Evolutionary conservation across 2,797 vertebrate genomes (phyloP).

Genomic region (Argentina silus): DNA sequence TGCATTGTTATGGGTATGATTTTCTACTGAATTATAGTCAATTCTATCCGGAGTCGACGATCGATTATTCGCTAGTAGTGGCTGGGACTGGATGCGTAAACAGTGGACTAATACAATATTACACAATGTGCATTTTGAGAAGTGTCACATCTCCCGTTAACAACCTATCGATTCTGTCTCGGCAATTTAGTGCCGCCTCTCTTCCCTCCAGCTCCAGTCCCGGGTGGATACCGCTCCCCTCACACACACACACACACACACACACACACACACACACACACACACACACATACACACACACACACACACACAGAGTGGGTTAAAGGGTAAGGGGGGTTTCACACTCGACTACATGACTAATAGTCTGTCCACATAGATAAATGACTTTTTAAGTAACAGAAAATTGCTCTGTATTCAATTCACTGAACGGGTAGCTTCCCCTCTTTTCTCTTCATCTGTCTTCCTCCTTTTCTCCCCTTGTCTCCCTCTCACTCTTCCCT

Average conservation of each 20-base stretch:
- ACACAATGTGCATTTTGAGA: slow-evolving; percentile 63
- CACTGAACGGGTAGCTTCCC: slow-evolving; percentile 66
- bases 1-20: slow-evolving; percentile 15
- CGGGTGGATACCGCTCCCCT: slow-evolving; percentile 52
- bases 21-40: slow-evolving; percentile 44
- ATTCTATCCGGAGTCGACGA: slow-evolving; percentile 48
- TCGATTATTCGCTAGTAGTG: slow-evolving; percentile 51
- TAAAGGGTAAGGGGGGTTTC: slow-evolving; percentile 45
- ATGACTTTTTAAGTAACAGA: slow-evolving; percentile 81
- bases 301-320: slow-evolving; percentile 19
- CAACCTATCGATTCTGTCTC: slow-evolving; percentile 78
- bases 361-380: slow-evolving; percentile 80
- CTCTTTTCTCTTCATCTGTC: slow-evolving; percentile 8
- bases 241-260: slow-evolving; percentile 42
- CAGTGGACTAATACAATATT: slow-evolving; percentile 51
- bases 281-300: slow-evolving; percentile 17
- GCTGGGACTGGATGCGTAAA: slow-evolving; percentile 56
- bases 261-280: slow-evolving; percentile 1
- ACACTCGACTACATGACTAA: slow-evolving; percentile 78
- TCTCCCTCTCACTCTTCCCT: slow-evolving; percentile 16
- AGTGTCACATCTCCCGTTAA: slow-evolving; percentile 69
- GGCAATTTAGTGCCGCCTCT: slow-evolving; percentile 72
- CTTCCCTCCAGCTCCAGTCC: slow-evolving; percentile 50
- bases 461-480: not conserved
- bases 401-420: slow-evolving; percentile 77